phyloP scores from a whole-genome alignment of 2,797 vertebrate genomes.

The Bradypodion pumilum region DNA sequence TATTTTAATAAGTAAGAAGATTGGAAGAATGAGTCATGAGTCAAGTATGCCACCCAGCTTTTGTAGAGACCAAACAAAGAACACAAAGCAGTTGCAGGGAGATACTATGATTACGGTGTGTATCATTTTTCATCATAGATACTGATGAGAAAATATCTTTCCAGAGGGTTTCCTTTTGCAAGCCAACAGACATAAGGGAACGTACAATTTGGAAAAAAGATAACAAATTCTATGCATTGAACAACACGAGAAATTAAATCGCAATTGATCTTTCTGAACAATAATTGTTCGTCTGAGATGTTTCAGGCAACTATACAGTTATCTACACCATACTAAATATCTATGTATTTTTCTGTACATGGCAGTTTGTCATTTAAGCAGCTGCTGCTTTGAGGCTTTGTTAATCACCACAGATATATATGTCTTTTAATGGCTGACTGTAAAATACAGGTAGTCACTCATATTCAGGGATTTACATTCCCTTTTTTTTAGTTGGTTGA shows the following conservation, averaged over 20 bases:
- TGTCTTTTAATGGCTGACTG: background rate
- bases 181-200: constrained; percentile 2
- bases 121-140: constrained; percentile 28
- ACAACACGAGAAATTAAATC: constrained; percentile 27
- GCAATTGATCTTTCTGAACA: constrained; percentile 19
- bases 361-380: background rate
- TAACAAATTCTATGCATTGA: constrained; percentile 12
- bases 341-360: background rate
- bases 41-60: background rate
- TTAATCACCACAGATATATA: background rate
- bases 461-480: background rate
- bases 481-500: background rate
- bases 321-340: constrained; percentile 8
- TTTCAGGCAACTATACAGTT: background rate
- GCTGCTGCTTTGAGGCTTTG: background rate
- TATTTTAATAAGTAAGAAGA: background rate
- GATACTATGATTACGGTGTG: constrained; percentile 13
- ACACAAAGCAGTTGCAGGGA: constrained; percentile 18
- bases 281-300: constrained; percentile 12
- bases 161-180: constrained; percentile 19
- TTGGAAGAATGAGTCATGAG: constrained; percentile 6
- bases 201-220: background rate
- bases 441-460: no score
- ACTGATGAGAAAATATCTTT: constrained; percentile 18
- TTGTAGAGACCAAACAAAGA: background rate